Base-by-base conservation (phyloP, 2,888 invertebrate species). In the Pasiphila rectangulata region DNA sequence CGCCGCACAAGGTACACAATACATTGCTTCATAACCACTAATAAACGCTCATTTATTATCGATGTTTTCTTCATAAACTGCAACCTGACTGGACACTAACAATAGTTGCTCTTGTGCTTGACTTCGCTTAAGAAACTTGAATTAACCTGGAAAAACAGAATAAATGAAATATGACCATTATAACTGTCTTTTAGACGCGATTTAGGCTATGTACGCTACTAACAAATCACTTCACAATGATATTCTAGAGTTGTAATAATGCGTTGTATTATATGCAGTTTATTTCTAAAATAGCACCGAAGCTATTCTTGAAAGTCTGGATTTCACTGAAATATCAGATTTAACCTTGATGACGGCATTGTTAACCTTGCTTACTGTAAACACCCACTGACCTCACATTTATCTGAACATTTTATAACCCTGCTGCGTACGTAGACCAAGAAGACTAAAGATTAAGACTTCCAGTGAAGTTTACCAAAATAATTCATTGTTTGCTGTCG, bases 1-100 rank as follows among this genome's bases (percentile, higher is more conserved):
- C 79, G 87, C 86, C 83, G 83, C 83, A 84, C 79, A 86, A 88
- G 88, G 87, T 87, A 87, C 65, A 63, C 57, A 67, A 59, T 60
- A 57, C 64, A 70, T 66, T 59, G 83, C 83, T 84, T 84, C 77
- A 76, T 70, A 70, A 69, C 72, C 82, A 83, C 83, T 85, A 84
- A 85, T 83, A 82, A 82, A 83, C 61, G 84, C 86, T 81, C 79
- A 59, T n/a, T n/a, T 63, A 67, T 63, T 67, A 60, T 56, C 61
- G 54, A 58, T 67, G 66, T 75, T 69, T 67, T 71, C 71, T 76
- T 75, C 68, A 58, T 80, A 76, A 74, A 77, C 54, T 49, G 51
- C 68, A 72, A 71, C 79, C 77, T 72, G 70, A 74, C 72, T 69
- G 67, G 67, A 71, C 75, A 83, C 82, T 87, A 85, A 86, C 78